Evolutionary conservation across 2,113 vertebrate species (phyloP).

Genomic region (Sinocyclocheilus anshuiensis): DNA sequence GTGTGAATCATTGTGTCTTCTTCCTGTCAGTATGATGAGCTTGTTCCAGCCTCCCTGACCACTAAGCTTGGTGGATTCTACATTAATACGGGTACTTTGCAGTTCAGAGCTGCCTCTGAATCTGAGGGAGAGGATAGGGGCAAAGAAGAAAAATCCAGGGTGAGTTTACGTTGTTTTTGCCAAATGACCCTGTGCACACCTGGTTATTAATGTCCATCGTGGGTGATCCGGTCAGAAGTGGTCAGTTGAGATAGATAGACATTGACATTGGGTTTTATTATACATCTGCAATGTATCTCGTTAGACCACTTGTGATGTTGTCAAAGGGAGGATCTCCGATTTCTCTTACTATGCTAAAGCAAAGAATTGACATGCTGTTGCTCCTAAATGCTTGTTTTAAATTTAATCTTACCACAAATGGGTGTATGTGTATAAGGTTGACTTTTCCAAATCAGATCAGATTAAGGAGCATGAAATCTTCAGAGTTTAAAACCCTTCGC

Average conservation of each 20-base stretch:
- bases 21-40: constrained; percentile 84
- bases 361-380: neutral
- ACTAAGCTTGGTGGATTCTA: constrained; percentile 98
- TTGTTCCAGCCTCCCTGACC: constrained; percentile 94
- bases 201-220: neutral
- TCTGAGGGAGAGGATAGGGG: constrained; percentile 88
- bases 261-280: neutral
- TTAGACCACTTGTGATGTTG: neutral
- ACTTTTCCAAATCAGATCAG: neutral
- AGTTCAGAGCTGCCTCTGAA: constrained; percentile 93
- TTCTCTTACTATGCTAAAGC: neutral
- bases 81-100: constrained; percentile 95
- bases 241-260: neutral
- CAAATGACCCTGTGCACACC: neutral
- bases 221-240: neutral
- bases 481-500: neutral
- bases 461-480: neutral
- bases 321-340: no score
- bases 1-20: constrained; percentile 37
- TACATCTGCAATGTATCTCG: neutral
- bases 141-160: constrained; percentile 81
- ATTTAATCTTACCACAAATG: neutral
- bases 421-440: neutral
- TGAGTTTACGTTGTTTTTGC: constrained; percentile 58
- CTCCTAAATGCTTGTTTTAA: neutral